A percentile compares a stretch with the other conserved stretches of the same genome.
These are phyloP conservation scores for Halichoerus grypus DNA, from an alignment of 2,113 vertebrate species.

Conservation along the genomic window DNA sequence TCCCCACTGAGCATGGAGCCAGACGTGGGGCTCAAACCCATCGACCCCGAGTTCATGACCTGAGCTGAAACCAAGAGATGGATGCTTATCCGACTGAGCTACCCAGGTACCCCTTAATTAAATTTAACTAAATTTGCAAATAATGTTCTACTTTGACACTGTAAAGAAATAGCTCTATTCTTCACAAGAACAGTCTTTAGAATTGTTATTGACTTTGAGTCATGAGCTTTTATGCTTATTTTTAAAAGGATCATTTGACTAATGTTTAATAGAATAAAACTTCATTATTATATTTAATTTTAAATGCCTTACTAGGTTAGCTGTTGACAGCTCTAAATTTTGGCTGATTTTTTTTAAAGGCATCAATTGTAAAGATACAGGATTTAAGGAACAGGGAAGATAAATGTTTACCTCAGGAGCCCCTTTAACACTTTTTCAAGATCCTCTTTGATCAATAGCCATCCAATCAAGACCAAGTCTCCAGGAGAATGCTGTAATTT, in stretches of 20 bases:
- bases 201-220: constrained; percentile 15
- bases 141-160: background rate
- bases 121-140: constrained; percentile 42
- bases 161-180: background rate
- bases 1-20: background rate
- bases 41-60: background rate
- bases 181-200: background rate
- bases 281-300: constrained; percentile 36
- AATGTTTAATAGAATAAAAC: background rate
- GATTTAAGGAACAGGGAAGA: constrained; percentile 33
- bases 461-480: constrained; percentile 17
- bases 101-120: background rate
- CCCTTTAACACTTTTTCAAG: background rate
- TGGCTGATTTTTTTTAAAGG: background rate
- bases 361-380: background rate
- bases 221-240: background rate
- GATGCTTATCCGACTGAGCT: background rate
- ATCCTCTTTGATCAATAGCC: background rate
- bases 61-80: background rate
- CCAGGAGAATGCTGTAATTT: constrained; percentile 32
- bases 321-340: constrained; percentile 54
- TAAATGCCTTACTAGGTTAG: background rate
- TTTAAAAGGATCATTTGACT: background rate
- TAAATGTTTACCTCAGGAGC: background rate
- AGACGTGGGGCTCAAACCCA: background rate